Base-by-base conservation (phyloP, 1,140 invertebrate species). In the Ips nitidus region DNA sequence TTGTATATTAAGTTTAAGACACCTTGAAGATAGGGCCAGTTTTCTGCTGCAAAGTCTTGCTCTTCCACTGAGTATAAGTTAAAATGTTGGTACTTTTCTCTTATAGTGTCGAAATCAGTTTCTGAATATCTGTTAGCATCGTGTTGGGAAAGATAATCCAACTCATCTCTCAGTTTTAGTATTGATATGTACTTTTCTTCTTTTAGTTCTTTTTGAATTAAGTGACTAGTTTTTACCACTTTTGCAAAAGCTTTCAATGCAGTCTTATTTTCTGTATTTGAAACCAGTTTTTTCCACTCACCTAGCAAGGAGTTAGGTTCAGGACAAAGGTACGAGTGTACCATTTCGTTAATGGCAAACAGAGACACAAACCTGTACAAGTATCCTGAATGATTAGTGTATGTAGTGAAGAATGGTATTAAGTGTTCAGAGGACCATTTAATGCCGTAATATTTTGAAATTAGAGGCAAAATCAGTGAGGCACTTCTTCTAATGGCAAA, bases 271-370 rank as follows among this genome's bases (percentile, higher is more conserved):
- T 69, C 59, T 37, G 61, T 22, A 4, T 6, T 37, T 37, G 38
- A 41, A 37, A 56, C 4, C 2, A 70, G 47, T 7, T 61, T 45
- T 50, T 70, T 73, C 6, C 73, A 70, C 63, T 67, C 71, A 41
- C 57, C 58, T 38, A 76, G 52, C 52, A 72, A 73, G 7, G 62
- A 66, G 22, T 41, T 57, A 42, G 63, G 56, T 2, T 42, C 56
- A 2, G 37, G 7, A 36, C 50, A 71, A 36, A 79, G 56, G 43
- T 71, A 75, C 1, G 79, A 76, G 2, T 64, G 38, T 5, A 80
- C 60, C 50, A 80, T 57, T 71, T 80, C 79, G 45, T 75, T 74
- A 7, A 80, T 78, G 4, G 73, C 71, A 60, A 77, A 80, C 5
- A 80, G 57, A 22, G 75, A 60, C 1, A 76, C 67, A 53, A 74